Evolutionary conservation across 2,113 vertebrate species (phyloP).

Genomic region (Cochlearius cochlearius): DNA sequence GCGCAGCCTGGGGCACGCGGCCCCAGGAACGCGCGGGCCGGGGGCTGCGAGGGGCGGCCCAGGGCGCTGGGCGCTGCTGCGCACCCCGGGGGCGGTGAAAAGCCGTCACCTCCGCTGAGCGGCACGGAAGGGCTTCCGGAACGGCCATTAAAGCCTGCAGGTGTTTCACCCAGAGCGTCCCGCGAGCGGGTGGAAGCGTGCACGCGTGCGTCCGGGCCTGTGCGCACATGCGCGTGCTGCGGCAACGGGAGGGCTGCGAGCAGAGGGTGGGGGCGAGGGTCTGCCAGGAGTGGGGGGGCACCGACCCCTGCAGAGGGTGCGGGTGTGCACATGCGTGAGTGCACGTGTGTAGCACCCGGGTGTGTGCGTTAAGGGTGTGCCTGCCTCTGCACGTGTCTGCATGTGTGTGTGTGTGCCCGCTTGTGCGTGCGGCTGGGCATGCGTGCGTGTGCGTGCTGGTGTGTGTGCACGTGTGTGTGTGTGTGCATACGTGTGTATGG

Average conservation of each 20-base stretch:
- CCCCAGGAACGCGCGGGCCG: neutral
- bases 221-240: rapidly evolving
- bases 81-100: too few species aligned
- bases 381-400: neutral
- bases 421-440: too few species aligned
- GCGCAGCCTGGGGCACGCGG: too few species aligned
- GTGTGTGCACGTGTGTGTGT: too few species aligned
- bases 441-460: too few species aligned
- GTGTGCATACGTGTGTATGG: too few species aligned
- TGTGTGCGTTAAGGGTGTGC: too few species aligned
- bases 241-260: neutral
- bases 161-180: neutral
- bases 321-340: neutral
- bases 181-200: rapidly evolving
- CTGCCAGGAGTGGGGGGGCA: neutral
- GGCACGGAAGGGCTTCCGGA: neutral
- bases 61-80: neutral
- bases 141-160: neutral
- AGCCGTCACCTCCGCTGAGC: neutral
- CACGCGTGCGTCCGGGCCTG: rapidly evolving
- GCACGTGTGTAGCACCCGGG: too few species aligned
- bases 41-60: neutral
- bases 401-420: neutral
- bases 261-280: neutral
- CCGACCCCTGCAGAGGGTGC: too few species aligned